Evolutionary conservation across 2,888 invertebrate genomes (phyloP).

Genomic region (Drosophila ustulata): DNA sequence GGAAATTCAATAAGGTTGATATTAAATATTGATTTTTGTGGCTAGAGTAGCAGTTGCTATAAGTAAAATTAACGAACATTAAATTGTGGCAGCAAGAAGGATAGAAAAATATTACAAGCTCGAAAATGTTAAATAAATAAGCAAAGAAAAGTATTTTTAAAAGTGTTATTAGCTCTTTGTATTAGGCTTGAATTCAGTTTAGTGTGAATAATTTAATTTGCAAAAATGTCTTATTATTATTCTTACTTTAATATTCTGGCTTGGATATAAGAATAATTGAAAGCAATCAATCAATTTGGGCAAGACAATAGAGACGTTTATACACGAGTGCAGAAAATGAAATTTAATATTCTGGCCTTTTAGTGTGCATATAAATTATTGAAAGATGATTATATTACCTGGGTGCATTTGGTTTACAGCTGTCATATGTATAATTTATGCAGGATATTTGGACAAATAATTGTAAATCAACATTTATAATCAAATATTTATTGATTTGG

Average conservation of each 20-base stretch:
- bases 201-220: neutral
- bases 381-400: constrained; percentile 6
- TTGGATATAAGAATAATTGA: neutral
- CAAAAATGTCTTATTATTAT: neutral
- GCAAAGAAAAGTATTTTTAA: too few species aligned
- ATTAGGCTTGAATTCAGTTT: too few species aligned
- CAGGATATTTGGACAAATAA: constrained; percentile 50
- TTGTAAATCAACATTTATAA: constrained; percentile 73
- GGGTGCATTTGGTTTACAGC: constrained; percentile 14
- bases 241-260: neutral
- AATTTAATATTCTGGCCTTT: constrained; percentile 5
- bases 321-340: neutral
- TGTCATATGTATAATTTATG: constrained; percentile 51
- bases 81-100: neutral
- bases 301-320: neutral
- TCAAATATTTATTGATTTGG: constrained; percentile 72
- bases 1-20: constrained; percentile 32
- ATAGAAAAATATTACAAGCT: too few species aligned
- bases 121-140: too few species aligned
- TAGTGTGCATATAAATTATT: constrained; percentile 13
- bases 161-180: too few species aligned
- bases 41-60: neutral
- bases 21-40: neutral
- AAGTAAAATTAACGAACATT: neutral
- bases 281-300: neutral